These are phyloP conservation scores for Dynastes grantii DNA, from an alignment of 2,888 invertebrate species.

Conservation along the genomic window DNA sequence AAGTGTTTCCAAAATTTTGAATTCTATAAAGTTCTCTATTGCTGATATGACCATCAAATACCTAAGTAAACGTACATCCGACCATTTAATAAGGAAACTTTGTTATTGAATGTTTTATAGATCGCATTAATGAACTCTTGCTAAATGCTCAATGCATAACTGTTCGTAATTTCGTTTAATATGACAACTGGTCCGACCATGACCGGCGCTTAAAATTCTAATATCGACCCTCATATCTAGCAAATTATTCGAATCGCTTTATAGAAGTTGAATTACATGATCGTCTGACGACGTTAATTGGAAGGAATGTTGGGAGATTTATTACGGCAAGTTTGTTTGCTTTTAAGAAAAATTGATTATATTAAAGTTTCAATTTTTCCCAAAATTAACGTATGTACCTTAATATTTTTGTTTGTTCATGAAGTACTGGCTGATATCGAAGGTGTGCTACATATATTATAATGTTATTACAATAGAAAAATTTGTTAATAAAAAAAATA, in stretches of 20 bases:
- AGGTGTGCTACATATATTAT: too few species aligned
- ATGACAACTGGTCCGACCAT: not conserved
- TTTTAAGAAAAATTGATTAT: not conserved
- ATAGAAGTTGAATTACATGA: not conserved
- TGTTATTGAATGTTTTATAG: not conserved
- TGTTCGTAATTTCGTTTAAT: slow-evolving; percentile 22
- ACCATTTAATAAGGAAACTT: slow-evolving; percentile 3
- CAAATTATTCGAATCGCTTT: not conserved
- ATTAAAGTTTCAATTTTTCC: too few species aligned
- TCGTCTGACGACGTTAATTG: not conserved
- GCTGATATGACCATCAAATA: not conserved
- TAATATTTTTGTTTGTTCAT: too few species aligned
- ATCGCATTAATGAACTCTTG: slow-evolving; percentile 9
- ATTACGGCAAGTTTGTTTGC: not conserved
- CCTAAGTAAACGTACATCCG: not conserved
- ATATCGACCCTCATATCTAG: not conserved
- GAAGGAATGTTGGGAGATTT: not conserved
- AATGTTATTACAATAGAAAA: too few species aligned
- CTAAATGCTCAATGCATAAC: not conserved
- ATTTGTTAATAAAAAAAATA: too few species aligned
- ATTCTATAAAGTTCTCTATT: too few species aligned
- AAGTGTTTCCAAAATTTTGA: too few species aligned
- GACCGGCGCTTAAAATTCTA: slow-evolving; percentile 22
- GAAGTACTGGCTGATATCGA: too few species aligned
- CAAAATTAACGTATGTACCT: too few species aligned